Percentiles rank a stretch among this genome's conserved stretches.
Conservation (phyloP, 2,888 invertebrate species). For the Acrocyrtus sp. region DNA sequence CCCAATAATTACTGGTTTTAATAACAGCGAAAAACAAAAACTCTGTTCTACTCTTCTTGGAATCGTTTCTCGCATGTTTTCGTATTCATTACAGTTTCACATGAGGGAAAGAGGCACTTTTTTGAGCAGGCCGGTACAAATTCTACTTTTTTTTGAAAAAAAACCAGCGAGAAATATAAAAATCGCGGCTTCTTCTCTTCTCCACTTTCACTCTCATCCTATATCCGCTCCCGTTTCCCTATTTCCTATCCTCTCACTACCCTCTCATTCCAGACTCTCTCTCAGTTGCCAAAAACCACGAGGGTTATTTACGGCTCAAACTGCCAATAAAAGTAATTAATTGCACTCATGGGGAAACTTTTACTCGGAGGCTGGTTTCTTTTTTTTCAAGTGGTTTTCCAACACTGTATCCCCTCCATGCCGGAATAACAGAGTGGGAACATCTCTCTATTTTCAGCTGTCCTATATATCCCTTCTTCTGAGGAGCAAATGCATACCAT, state of each 20-base stretch:
- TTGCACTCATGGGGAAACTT: constrained; percentile 58
- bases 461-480: not conserved
- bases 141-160: too few relatives aligned
- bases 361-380: constrained; percentile 43
- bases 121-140: too few relatives aligned
- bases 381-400: constrained; percentile 52
- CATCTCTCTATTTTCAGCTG: not conserved
- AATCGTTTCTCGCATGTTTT: too few relatives aligned
- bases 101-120: too few relatives aligned
- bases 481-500: not conserved
- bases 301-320: constrained; percentile 60
- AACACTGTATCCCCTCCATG: constrained; percentile 17
- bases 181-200: too few relatives aligned
- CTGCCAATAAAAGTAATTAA: constrained; percentile 62
- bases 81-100: too few relatives aligned
- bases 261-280: not conserved
- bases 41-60: too few relatives aligned
- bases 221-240: too few relatives aligned
- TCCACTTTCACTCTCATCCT: too few relatives aligned
- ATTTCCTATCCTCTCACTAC: not conserved
- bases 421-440: not conserved
- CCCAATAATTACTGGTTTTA: too few relatives aligned
- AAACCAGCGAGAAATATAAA: too few relatives aligned
- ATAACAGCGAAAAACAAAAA: too few relatives aligned
- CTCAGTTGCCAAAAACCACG: constrained; percentile 54